phyloP scores from a whole-genome alignment of 2,113 vertebrate genomes.

The Siniperca knerii region DNA sequence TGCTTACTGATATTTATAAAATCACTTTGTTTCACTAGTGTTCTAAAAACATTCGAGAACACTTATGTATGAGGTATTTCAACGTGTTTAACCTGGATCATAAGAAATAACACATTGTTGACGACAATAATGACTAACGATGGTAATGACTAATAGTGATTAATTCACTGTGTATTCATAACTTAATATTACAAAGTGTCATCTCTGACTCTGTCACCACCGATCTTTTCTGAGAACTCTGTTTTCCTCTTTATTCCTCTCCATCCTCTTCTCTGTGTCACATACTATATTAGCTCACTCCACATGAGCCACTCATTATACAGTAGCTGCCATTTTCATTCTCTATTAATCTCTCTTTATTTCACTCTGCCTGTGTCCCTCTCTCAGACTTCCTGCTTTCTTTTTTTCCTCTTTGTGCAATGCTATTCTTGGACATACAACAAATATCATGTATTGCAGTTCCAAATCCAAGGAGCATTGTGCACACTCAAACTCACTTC shows the following conservation, averaged over 20 bases:
- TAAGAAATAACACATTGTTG: background rate
- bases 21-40: background rate
- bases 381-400: background rate
- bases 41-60: background rate
- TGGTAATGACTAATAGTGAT: conserved; percentile 6
- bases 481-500: background rate
- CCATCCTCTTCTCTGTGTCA: background rate
- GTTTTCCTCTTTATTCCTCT: background rate
- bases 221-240: background rate
- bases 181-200: background rate
- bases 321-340: conserved; percentile 2
- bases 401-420: background rate
- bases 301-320: conserved; percentile 6
- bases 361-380: background rate
- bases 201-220: conserved; percentile 8
- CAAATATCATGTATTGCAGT: background rate
- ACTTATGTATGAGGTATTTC: background rate
- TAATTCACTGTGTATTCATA: conserved; percentile 25
- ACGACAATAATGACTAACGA: background rate
- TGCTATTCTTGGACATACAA: background rate
- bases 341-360: background rate
- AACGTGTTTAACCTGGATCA: background rate
- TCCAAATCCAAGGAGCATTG: background rate
- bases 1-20: background rate
- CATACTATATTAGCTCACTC: conserved; percentile 7